These are phyloP conservation scores for Erythrolamprus reginae DNA, from an alignment of 2,113 vertebrate species.

Conservation along the genomic window DNA sequence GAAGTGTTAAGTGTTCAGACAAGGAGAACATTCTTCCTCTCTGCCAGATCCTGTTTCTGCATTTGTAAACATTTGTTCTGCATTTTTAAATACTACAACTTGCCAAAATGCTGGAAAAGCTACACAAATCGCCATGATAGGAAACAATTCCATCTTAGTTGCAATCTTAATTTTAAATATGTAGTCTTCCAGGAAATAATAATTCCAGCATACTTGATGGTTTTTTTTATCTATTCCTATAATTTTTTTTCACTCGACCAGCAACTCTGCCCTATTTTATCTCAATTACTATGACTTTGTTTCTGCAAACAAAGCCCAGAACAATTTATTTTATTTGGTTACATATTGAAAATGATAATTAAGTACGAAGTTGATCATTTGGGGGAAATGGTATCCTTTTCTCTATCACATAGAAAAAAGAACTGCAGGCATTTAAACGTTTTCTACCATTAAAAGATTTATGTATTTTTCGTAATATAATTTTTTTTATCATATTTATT, in stretches of 20 bases:
- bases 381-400: not conserved
- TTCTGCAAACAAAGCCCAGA: not conserved
- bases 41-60: constrained; percentile 49
- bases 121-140: constrained; percentile 56
- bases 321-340: not conserved
- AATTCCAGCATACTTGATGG: constrained; percentile 6
- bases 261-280: not conserved
- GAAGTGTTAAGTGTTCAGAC: constrained; percentile 59
- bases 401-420: not conserved
- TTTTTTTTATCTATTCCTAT: not conserved
- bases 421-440: not conserved
- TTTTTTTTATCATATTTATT: not conserved
- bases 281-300: not conserved
- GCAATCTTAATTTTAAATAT: constrained; percentile 43
- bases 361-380: not conserved
- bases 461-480: not conserved
- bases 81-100: constrained; percentile 17
- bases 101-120: constrained; percentile 58
- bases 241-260: not conserved
- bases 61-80: constrained; percentile 62
- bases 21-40: constrained; percentile 58
- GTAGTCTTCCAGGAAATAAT: constrained; percentile 46
- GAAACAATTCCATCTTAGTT: constrained; percentile 58
- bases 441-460: not conserved
- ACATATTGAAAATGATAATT: not conserved